Evolutionary conservation across 2,888 invertebrate genomes (phyloP).

Genomic region (Pristionchus mayeri): DNA sequence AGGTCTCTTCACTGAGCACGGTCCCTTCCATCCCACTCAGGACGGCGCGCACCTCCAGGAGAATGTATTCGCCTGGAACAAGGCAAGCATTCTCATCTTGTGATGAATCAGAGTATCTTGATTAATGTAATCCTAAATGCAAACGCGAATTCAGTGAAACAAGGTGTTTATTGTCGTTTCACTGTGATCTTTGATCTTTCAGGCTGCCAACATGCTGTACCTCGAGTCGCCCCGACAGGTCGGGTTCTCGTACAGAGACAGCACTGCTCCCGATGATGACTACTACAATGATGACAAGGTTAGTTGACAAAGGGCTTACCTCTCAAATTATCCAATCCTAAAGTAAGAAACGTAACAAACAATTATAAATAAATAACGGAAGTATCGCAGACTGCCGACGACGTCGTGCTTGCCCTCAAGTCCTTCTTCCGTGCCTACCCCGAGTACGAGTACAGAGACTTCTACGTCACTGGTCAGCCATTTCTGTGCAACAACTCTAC

Average conservation of each 20-base stretch:
- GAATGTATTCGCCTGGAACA: conserved; percentile 75
- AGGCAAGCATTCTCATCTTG: conserved; percentile 53
- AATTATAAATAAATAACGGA: no score
- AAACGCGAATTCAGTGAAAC: no score
- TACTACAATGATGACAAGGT: conserved; percentile 65
- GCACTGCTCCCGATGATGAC: conserved; percentile 61
- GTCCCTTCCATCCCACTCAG: conserved; percentile 75
- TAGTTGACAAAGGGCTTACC: no score
- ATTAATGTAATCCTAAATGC: background rate
- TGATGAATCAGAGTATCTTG: background rate
- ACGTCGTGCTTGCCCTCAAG: conserved; percentile 78
- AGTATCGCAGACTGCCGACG: conserved; percentile 77
- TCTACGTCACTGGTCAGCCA: conserved; percentile 49
- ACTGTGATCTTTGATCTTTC: no score
- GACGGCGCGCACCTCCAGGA: conserved; percentile 64
- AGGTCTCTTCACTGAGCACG: conserved; percentile 78
- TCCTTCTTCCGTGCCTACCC: conserved; percentile 78
- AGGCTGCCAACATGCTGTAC: conserved; percentile 78
- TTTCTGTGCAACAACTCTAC: background rate
- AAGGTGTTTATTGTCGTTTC: no score
- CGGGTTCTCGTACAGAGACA: conserved; percentile 78
- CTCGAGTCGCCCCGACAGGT: conserved; percentile 79
- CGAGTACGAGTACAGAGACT: conserved; percentile 73
- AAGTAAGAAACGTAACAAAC: no score
- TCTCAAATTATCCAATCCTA: no score